These are phyloP conservation scores for Limanda limanda DNA, from an alignment of 2,113 vertebrate genomes.

Conservation along the genomic window DNA sequence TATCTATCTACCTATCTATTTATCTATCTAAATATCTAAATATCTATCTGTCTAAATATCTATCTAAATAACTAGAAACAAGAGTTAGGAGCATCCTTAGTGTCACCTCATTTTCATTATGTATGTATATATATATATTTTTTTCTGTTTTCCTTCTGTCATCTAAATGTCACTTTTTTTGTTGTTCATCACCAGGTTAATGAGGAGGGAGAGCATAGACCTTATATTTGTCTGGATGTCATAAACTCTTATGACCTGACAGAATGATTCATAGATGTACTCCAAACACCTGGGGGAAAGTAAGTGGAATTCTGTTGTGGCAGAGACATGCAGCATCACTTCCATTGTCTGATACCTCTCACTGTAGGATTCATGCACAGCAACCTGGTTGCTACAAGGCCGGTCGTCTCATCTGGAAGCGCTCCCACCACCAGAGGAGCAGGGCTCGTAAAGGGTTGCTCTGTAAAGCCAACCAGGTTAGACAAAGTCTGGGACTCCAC, in stretches of 20 bases:
- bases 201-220: slow-evolving; percentile 26
- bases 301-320: slow-evolving; percentile 83
- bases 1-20: no score
- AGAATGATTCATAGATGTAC: slow-evolving; percentile 87
- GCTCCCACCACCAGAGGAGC: slow-evolving; percentile 73
- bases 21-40: no score
- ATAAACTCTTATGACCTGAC: slow-evolving; percentile 61
- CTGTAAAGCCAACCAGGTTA: slow-evolving; percentile 66
- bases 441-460: slow-evolving; percentile 74
- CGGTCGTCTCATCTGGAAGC: slow-evolving; percentile 56
- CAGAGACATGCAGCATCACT: slow-evolving; percentile 75
- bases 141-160: background rate
- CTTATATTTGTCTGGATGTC: slow-evolving; percentile 42
- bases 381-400: slow-evolving; percentile 39
- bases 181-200: slow-evolving; percentile 57
- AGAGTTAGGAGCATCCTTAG: background rate
- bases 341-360: slow-evolving; percentile 51
- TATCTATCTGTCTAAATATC: no score
- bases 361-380: slow-evolving; percentile 77
- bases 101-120: background rate
- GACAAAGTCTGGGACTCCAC: slow-evolving; percentile 75
- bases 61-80: background rate
- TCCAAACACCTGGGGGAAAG: slow-evolving; percentile 81
- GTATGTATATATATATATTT: background rate
- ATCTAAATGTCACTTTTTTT: slow-evolving; percentile 19